A percentile compares a stretch with the other conserved stretches of the same genome.
phyloP scores from a whole-genome alignment of 1,140 invertebrate species.

The Xylocopa sonorina region DNA sequence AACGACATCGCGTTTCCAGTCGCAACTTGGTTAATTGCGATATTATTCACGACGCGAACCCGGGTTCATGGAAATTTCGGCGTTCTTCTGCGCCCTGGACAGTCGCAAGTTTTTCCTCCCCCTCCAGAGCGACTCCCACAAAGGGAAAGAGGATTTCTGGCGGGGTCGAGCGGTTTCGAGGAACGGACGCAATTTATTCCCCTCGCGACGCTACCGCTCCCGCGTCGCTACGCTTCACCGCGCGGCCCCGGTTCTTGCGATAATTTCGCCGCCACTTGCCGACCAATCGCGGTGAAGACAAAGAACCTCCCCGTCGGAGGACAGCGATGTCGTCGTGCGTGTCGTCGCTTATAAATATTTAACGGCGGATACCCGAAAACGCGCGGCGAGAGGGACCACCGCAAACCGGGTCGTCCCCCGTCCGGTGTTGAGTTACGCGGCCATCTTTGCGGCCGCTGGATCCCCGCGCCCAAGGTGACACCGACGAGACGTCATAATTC shows the following conservation, averaged over 20 bases:
- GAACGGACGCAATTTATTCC: constrained; percentile 47
- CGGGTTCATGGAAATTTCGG: neutral
- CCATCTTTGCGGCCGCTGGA: constrained; percentile 28
- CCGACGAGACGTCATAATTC: constrained; percentile 45
- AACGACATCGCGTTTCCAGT: neutral
- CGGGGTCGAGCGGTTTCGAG: neutral
- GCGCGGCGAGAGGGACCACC: constrained; percentile 61
- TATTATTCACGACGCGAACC: neutral
- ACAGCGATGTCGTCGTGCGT: no score
- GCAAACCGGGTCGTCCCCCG: constrained; percentile 50
- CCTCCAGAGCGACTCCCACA: neutral
- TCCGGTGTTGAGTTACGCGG: constrained; percentile 63
- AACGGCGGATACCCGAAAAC: constrained; percentile 66
- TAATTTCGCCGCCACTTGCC: neutral
- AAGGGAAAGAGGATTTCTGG: constrained; percentile 27
- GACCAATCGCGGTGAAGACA: constrained; percentile 44
- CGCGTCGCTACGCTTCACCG: constrained; percentile 4
- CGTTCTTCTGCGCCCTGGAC: no score
- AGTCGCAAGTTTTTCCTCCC: neutral
- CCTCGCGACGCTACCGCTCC: constrained; percentile 26
- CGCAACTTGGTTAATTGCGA: constrained; percentile 3
- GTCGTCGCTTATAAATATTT: constrained; percentile 71
- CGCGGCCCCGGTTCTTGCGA: constrained; percentile 7
- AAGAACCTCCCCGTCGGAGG: neutral
- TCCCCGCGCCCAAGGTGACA: constrained; percentile 48